Evolutionary conservation across 1,140 invertebrate species (phyloP).

Genomic region (Drosophila tristis): DNA sequence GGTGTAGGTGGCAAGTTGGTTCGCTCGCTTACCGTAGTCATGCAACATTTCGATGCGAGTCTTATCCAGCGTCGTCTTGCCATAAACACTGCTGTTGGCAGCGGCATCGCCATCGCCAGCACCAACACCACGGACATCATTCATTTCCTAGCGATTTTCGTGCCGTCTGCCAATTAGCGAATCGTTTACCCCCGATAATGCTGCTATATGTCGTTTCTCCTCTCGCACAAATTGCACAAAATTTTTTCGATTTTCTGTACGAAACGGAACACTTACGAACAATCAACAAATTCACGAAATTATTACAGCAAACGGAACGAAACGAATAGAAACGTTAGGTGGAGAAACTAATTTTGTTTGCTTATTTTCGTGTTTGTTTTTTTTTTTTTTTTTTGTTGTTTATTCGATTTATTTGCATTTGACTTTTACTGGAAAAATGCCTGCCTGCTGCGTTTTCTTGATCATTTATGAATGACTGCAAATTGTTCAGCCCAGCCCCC

Average conservation of each 20-base stretch:
- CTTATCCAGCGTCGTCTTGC: conserved; percentile 56
- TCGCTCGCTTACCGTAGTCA: conserved; percentile 58
- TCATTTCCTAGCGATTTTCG: conserved; percentile 69
- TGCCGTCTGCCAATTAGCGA: conserved; percentile 69
- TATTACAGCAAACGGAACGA: conserved; percentile 10
- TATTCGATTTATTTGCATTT: conserved; percentile 55
- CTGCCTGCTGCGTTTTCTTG: conserved; percentile 69
- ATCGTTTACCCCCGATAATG: conserved; percentile 62
- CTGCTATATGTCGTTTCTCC: neutral
- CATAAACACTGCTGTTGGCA: conserved; percentile 28
- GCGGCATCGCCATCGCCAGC: no score
- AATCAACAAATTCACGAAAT: conserved; percentile 22
- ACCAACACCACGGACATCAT: conserved; percentile 13
- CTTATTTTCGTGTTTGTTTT: conserved; percentile 26
- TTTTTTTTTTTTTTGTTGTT: conserved; percentile 50
- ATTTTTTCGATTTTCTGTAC: conserved; percentile 50
- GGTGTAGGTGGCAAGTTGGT: neutral
- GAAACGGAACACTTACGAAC: conserved; percentile 42
- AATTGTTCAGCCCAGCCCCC: conserved; percentile 61
- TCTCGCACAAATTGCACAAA: conserved; percentile 51
- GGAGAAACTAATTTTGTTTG: conserved; percentile 68
- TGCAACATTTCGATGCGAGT: conserved; percentile 46
- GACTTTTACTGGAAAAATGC: conserved; percentile 52
- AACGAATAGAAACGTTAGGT: conserved; percentile 20
- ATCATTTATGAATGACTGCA: conserved; percentile 78